Base-by-base conservation (phyloP, 1,140 invertebrate genomes). In the Brachionus sp. region DNA sequence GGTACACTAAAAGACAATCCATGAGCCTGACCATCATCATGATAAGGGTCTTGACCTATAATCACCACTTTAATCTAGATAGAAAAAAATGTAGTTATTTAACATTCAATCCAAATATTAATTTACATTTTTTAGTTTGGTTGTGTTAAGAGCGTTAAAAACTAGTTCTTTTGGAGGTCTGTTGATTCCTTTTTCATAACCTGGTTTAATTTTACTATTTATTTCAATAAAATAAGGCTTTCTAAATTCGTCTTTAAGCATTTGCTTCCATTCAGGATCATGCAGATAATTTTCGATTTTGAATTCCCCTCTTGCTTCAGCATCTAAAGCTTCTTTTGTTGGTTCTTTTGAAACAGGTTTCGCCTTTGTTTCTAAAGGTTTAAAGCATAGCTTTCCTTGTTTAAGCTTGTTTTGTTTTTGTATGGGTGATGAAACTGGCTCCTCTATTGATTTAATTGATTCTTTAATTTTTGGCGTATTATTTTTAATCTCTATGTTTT, bases 31-130 rank as follows among this genome's bases (percentile, higher is more conserved):
- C 57, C 62, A 50, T 66, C 35, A 16, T 70, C 35, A 64, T 83
- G 82, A 53, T 83, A 83, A 7, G 82, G 82, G 50, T 83, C 82
- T 83, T 83, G 82, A 10, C 82, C 82, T 12, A 83, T 62, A 50
- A 83, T 66, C 1, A 83, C 82, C 7, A 83, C 66, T 75, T 83
- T 83, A 9, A 83, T 73, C 64, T 83, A 13, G 33, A 13, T 62
- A 50, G 50, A 82, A 46, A 13, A 75, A 75, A 29, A 46, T 46
- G 6, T 16, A 33, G 25, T 1, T 46, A 29, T 33, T 25, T 25
- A 44, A 46, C 9, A n/a, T 50, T 50, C 46, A 29, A 37, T 5
- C 29, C 35, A 25, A 23, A 46, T 46, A 5, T 7, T 25, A 46
- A 25, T 29, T 5, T 53, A 83, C 78, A 19, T 82, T n/a, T n/a